Evolutionary conservation across 1,140 invertebrate species (phyloP).

Genomic region (Pseudomyrmex sp.): DNA sequence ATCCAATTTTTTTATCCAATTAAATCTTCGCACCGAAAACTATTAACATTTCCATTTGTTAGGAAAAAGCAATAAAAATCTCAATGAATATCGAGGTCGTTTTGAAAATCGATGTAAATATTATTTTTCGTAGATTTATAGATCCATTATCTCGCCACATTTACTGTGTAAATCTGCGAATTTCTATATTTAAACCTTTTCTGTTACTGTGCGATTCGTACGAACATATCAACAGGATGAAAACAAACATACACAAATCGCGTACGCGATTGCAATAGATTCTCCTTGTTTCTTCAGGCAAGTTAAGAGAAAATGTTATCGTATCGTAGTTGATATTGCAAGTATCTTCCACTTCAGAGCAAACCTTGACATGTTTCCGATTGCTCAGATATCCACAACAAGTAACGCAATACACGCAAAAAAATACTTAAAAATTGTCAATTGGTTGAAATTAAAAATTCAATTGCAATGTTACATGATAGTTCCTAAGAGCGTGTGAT

Average conservation of each 20-base stretch:
- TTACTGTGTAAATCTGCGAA: neutral
- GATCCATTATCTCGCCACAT: neutral
- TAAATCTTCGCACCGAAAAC: no score
- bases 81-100: slow-evolving; percentile 72
- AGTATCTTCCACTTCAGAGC: no score
- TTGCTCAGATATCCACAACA: no score
- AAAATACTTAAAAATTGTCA: no score
- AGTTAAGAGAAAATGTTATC: no score
- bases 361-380: no score
- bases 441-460: no score
- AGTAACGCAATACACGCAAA: no score
- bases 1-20: no score
- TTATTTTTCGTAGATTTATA: slow-evolving; percentile 34
- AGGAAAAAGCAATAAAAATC: slow-evolving; percentile 75
- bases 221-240: neutral
- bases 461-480: no score
- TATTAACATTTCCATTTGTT: neutral
- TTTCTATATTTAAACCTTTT: neutral
- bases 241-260: slow-evolving; percentile 8
- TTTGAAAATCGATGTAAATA: slow-evolving; percentile 24
- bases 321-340: no score
- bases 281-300: slow-evolving; percentile 11
- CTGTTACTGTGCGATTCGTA: neutral
- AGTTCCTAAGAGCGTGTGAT: no score
- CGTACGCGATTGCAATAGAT: neutral